Evolutionary conservation across 2,113 vertebrate genomes (phyloP).

Genomic region (Crotalus helleri): DNA sequence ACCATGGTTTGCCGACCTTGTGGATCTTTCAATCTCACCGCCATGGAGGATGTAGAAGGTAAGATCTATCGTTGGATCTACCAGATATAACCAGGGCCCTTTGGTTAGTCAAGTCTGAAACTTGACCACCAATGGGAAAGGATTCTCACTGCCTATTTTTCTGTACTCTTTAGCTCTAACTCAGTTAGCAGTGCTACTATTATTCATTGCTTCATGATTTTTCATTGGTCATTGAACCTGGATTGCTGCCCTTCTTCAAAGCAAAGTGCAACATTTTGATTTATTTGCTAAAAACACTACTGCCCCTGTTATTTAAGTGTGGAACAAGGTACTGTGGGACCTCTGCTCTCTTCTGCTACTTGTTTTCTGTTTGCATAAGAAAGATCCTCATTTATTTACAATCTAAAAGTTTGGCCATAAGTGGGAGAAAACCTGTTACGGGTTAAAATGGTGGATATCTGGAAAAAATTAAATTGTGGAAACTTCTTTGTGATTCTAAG

Average conservation of each 20-base stretch:
- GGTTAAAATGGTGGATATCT: neutral
- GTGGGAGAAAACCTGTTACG: neutral
- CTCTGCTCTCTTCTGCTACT: neutral
- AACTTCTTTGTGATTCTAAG: neutral
- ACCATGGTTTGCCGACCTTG: no score
- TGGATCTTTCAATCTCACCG: no score
- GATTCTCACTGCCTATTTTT: neutral
- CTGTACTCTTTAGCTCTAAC: neutral
- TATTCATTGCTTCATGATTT: neutral
- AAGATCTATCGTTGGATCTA: neutral
- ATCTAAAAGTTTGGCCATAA: neutral
- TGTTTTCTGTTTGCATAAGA: neutral
- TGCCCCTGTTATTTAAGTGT: neutral
- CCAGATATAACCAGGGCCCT: neutral
- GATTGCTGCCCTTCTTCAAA: neutral
- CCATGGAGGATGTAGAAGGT: no score
- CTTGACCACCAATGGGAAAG: neutral
- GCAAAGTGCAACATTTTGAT: neutral
- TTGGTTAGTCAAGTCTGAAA: no score
- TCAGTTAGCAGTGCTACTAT: neutral
- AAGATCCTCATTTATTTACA: neutral
- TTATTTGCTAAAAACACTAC: neutral
- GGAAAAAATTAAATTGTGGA: neutral
- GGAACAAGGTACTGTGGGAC: neutral
- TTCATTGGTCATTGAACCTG: neutral